These are phyloP conservation scores for Ploceus nigricollis DNA, from an alignment of 2,113 vertebrate genomes.

Conservation along the genomic window DNA sequence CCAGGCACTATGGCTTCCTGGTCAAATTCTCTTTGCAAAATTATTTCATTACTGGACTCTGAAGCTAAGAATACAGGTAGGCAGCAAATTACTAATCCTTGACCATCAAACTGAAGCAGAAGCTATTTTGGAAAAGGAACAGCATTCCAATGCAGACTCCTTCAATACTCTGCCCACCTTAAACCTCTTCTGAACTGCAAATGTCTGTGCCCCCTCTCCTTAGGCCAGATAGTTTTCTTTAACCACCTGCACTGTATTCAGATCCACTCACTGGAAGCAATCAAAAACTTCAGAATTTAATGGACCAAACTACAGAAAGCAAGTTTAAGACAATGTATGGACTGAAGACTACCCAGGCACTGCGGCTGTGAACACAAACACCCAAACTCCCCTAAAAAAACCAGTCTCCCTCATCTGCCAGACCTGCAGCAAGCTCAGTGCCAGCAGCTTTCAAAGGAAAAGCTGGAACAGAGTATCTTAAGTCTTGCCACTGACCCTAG, in stretches of 20 bases:
- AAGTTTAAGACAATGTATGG: background rate
- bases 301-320: background rate
- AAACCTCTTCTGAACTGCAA: background rate
- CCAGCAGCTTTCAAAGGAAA: background rate
- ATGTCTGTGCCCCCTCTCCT: background rate
- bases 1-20: background rate
- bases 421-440: background rate
- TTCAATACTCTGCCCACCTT: background rate
- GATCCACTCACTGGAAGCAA: background rate
- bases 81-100: background rate
- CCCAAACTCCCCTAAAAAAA: accelerated
- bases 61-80: background rate
- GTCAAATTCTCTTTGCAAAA: background rate
- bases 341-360: background rate
- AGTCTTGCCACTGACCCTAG: background rate
- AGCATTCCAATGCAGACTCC: background rate
- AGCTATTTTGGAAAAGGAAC: background rate
- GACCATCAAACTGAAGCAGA: background rate
- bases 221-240: background rate
- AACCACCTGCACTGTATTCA: background rate
- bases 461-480: background rate
- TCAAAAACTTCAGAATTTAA: background rate
- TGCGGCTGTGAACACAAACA: background rate
- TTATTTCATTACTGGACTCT: background rate
- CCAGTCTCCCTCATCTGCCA: background rate